These are phyloP conservation scores for Phrynosoma platyrhinos DNA, from an alignment of 2,113 vertebrate genomes.

Conservation along the genomic window DNA sequence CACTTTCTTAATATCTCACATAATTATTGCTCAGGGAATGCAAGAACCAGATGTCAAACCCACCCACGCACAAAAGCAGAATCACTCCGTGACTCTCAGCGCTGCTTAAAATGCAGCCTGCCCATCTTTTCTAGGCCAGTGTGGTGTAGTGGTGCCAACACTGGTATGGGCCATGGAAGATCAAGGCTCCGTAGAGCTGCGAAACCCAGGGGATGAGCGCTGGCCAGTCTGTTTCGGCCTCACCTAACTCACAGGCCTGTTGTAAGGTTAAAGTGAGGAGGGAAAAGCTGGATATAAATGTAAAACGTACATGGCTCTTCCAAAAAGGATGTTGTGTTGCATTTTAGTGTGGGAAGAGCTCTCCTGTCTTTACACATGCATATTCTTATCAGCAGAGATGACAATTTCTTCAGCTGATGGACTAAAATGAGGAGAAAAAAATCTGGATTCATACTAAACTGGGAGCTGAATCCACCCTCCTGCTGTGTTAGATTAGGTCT, in stretches of 20 bases:
- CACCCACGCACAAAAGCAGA: not conserved
- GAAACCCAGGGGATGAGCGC: not conserved
- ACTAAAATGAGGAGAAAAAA: not conserved
- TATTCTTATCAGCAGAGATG: too few relatives aligned
- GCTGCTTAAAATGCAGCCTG: not conserved
- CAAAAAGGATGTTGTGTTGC: too few relatives aligned
- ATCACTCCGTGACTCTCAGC: not conserved
- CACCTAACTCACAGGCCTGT: not conserved
- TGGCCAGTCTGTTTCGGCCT: not conserved
- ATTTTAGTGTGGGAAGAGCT: not conserved
- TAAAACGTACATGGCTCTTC: not conserved
- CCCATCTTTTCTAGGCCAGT: not conserved
- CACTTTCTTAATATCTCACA: too few relatives aligned
- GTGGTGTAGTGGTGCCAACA: not conserved
- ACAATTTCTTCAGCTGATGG: not conserved
- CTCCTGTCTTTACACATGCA: too few relatives aligned
- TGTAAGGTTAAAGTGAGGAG: not conserved
- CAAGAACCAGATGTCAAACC: not conserved
- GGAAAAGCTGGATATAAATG: not conserved
- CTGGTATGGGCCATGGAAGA: not conserved
- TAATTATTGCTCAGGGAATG: not conserved
- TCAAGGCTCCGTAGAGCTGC: not conserved
- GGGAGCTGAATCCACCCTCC: not conserved
- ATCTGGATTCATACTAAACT: not conserved
- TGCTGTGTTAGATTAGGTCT: too few relatives aligned